Evolutionary conservation across 1,140 invertebrate species (phyloP), one percentile per base, ranked within the genome.

Genomic region (Paralvinella palmiformis): DNA sequence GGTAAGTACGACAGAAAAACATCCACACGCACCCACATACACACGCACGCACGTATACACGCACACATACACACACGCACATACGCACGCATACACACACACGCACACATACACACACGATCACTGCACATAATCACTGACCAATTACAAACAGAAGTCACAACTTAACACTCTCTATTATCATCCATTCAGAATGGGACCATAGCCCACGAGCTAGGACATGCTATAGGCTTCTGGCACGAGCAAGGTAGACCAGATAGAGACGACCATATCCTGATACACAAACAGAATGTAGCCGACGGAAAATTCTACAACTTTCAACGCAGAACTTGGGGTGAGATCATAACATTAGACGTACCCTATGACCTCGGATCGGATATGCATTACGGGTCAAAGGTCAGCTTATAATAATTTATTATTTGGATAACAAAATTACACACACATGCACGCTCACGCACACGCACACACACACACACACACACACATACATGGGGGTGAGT

Each of bases 271-370:
- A 59, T 67, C 32, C 67, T 22, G 20, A 68, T 74, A 32, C 58
- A 71, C 22, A 45, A 68, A 10, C 62, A 72, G 48, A 68, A 71
- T 35, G 70, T 76, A n/a, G 62, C 67, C 17, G 60, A 62, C 6
- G 71, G 93, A 52, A 94, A 98, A 82, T 92, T 97, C 73, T 98
- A 96, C 78, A 98, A 98, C 76, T 98, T 98, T 79, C 94, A 97
- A 73, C 95, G 94, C 79, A 80, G 96, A 31, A 93, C 91, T 7
- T 88, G 89, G 27, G 74, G 76, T 41, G 71, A 80, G 55, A 73
- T 81, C 22, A 71, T 73, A 27, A 75, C 72, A n/a, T 66, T 72
- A 32, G 69, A 69, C 57, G 64, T 76, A 41, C 75, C 75, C 27
- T 77, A 77, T 36, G 75, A 76, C 53, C 69, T 73, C 31, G 75